Percentiles rank a stretch among this genome's conserved stretches.
Evolutionary conservation across 2,888 invertebrate species (phyloP).

Genomic region (Tipula vernalis): DNA sequence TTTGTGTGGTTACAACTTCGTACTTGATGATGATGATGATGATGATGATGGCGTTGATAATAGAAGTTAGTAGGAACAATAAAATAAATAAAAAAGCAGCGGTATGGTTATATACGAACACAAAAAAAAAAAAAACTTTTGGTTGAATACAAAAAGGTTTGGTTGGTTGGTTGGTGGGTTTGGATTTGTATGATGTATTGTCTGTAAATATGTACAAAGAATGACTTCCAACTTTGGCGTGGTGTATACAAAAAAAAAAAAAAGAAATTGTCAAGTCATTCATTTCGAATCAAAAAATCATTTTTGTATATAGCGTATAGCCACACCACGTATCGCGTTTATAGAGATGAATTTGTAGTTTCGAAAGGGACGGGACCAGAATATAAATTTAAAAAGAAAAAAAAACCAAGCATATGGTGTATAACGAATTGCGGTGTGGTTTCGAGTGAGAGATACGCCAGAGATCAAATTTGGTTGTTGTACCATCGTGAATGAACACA

Average conservation of each 20-base stretch:
- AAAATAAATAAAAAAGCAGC: background rate
- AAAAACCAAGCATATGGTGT: background rate
- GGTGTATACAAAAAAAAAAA: background rate
- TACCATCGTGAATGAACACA: background rate
- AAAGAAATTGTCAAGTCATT: slow-evolving; percentile 4
- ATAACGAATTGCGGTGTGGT: background rate
- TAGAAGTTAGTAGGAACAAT: background rate
- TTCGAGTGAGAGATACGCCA: background rate
- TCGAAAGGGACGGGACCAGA: background rate
- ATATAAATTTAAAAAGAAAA: background rate
- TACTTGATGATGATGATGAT: background rate
- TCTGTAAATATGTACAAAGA: background rate
- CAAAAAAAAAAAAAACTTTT: background rate
- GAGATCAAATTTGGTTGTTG: background rate
- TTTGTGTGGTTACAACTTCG: background rate
- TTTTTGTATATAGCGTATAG: background rate
- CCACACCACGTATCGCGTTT: background rate
- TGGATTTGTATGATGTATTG: background rate
- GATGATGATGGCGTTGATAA: background rate
- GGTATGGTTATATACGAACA: background rate
- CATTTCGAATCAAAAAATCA: background rate
- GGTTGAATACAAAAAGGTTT: background rate
- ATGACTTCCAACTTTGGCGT: background rate
- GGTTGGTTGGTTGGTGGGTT: background rate
- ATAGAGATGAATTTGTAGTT: background rate